A percentile compares a stretch with the other conserved stretches of the same genome.
phyloP scores from a whole-genome alignment of 2,113 vertebrate species.

The Otocyon megalotis region DNA sequence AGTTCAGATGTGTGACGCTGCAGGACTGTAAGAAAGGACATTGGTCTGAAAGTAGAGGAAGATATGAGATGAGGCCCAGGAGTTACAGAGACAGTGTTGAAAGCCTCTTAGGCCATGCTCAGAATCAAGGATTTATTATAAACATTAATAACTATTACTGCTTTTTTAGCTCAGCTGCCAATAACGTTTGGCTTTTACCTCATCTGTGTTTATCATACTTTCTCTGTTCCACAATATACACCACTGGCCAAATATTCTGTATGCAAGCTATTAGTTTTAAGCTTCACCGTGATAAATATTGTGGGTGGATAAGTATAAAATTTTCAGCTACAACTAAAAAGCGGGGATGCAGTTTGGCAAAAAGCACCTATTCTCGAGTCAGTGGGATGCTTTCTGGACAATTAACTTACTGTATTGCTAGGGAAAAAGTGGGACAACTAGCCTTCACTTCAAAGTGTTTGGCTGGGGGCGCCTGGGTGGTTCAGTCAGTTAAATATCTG shows the following conservation, averaged over 20 bases:
- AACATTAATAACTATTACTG: not conserved
- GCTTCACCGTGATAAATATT: not conserved
- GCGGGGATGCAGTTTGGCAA: not conserved
- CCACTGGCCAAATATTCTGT: not conserved
- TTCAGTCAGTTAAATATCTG: no score
- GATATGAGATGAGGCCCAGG: not conserved
- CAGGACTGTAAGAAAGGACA: not conserved
- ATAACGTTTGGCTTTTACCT: constrained; percentile 1
- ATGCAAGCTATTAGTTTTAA: not conserved
- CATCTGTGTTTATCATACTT: not conserved
- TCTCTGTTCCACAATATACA: not conserved
- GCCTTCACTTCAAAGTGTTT: not conserved
- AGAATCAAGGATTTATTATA: not conserved
- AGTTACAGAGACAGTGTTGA: not conserved
- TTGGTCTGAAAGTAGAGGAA: not conserved
- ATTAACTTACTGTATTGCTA: not conserved
- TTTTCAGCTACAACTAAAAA: not conserved
- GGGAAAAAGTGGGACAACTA: not conserved
- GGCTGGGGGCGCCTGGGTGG: not conserved
- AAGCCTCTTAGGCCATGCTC: not conserved
- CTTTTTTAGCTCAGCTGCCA: not conserved
- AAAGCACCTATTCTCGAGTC: not conserved
- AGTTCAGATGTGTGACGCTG: not conserved
- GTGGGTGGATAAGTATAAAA: not conserved
- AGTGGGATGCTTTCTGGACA: not conserved